A percentile compares a stretch with the other conserved stretches of the same genome.
Evolutionary conservation across 2,113 vertebrate genomes (phyloP).

Genomic region (Protobothrops mucrosquamatus): DNA sequence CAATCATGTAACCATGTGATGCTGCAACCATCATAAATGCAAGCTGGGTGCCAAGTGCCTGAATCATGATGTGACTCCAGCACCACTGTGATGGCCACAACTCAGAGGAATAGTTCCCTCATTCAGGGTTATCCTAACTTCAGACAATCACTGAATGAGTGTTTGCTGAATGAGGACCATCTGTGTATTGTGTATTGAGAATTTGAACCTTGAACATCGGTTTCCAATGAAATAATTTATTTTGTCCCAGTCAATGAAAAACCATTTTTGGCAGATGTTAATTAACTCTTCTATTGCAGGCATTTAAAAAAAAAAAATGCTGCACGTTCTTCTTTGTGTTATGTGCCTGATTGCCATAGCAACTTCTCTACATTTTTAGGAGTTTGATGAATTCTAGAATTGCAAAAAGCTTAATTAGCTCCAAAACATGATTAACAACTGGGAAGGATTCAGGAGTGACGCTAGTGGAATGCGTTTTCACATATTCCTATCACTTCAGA

Average conservation of each 20-base stretch:
- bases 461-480: background rate
- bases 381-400: background rate
- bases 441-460: background rate
- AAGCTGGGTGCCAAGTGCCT: background rate
- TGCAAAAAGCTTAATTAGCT: background rate
- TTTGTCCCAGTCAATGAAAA: background rate
- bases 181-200: background rate
- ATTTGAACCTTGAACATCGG: background rate
- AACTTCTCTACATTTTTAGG: constrained; percentile 16
- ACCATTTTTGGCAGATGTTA: background rate
- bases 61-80: background rate
- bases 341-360: constrained; percentile 3
- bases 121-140: background rate
- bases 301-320: too few species aligned
- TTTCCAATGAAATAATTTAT: background rate
- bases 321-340: background rate
- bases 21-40: background rate
- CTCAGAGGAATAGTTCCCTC: background rate
- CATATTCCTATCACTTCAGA: background rate
- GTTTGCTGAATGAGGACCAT: background rate
- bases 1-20: background rate
- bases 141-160: background rate
- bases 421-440: background rate
- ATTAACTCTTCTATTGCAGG: constrained; percentile 2
- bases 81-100: background rate